These are phyloP conservation scores for Ganaspis brasiliensis DNA, from an alignment of 2,888 invertebrate genomes.

Conservation along the genomic window DNA sequence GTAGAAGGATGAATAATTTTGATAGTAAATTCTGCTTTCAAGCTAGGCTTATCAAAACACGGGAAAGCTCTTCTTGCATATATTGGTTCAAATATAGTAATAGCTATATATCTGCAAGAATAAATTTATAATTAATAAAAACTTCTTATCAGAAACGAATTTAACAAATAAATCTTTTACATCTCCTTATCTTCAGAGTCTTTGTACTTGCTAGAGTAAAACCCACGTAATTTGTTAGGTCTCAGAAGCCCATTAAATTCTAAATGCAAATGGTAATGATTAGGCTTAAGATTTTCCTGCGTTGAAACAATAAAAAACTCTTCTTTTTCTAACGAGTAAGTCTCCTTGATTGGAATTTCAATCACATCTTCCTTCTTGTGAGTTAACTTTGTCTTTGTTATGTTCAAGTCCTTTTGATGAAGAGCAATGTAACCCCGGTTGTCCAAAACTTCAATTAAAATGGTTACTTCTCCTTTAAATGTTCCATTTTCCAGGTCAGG, in stretches of 20 bases:
- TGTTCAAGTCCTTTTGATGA: conserved; percentile 81
- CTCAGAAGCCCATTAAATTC: conserved; percentile 82
- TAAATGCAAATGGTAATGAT: no score
- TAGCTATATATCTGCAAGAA: conserved; percentile 91
- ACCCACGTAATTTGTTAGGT: conserved; percentile 81
- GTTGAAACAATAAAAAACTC: conserved; percentile 74
- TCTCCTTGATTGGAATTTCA: conserved; percentile 66
- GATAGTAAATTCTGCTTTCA: conserved; percentile 94
- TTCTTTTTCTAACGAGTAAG: conserved; percentile 65
- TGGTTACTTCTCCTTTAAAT: conserved; percentile 84
- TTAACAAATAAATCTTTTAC: no score
- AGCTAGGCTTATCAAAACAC: conserved; percentile 96
- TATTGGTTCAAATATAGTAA: no score
- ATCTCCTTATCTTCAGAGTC: no score
- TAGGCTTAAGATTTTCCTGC: no score
- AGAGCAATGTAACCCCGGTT: conserved; percentile 81
- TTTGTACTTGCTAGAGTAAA: no score
- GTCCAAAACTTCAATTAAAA: conserved; percentile 81
- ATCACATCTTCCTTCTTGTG: conserved; percentile 64
- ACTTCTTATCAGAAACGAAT: no score
- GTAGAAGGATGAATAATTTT: no score
- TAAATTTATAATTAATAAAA: no score
- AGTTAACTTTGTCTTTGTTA: conserved; percentile 80
- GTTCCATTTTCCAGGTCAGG: conserved; percentile 84
- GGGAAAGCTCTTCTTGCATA: no score